Base-by-base conservation (phyloP, 2,113 vertebrate genomes). In the Carassius gibelio region DNA sequence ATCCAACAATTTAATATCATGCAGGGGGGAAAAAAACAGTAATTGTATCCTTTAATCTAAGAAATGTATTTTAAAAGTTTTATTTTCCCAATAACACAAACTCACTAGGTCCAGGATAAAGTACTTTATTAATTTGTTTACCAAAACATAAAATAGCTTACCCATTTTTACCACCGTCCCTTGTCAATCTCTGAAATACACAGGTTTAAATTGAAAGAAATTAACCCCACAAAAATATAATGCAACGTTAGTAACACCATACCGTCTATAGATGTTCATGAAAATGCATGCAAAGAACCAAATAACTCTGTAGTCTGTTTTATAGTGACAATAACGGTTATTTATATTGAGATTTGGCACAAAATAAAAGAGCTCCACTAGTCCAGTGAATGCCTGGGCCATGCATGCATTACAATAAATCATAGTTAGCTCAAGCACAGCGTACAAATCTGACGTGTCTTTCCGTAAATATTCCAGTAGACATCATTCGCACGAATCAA, bases 101-200 rank as follows among this genome's bases (percentile, higher is more conserved):
- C 19, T 21, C 0, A 5, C 17, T 38, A 21, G 4, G 17, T 11
- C 36, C 38, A 72, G 34, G 8, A 64, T 64, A 26, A 30, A 69
- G 19, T 5, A 42, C 9, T 75, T 74, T 7, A 45, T 10, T 72
- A 0, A 48, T 48, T 71, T 26, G 13, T 52, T 45, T 52, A 21
- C 3, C 23, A 45, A 45, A 48, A 45, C 30, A 0, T 42, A 45
- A 45, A 45, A 45, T 9, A 45, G 2, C 42, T 55, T 69, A 81
- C 80, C 80, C 80, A 81, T 81, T 69, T 26, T 66, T 81, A n/a
- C 45, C 21, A 19, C 10, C 17, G 50, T 69, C 9, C 14, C 23
- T 62, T 13, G 17, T 68, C 62, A 68, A 26, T 34, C 64, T 52
- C 59, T 81, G 45, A 34, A 81, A 81, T 34, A 30, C 9, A 30